These are phyloP conservation scores for Melanargia galathea DNA, from an alignment of 2,888 invertebrate genomes.

Conservation along the genomic window DNA sequence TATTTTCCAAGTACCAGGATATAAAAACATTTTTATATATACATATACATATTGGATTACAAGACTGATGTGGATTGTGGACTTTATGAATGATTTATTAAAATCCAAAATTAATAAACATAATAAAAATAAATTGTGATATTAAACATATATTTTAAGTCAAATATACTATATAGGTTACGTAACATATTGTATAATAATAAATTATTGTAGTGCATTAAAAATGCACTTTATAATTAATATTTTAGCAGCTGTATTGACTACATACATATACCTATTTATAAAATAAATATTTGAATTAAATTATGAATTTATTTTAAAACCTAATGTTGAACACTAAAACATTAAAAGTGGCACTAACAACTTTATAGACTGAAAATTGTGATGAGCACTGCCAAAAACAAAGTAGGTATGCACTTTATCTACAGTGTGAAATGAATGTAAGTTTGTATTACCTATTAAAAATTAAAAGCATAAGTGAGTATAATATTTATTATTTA, in stretches of 20 bases:
- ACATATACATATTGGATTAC: constrained; percentile 20
- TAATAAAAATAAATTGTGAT: constrained; percentile 49
- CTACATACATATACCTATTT: constrained; percentile 14
- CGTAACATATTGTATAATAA: constrained; percentile 33
- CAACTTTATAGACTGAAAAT: too few species aligned
- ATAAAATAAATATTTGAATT: constrained; percentile 34
- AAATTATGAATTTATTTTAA: constrained; percentile 12
- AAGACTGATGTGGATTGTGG: constrained; percentile 36
- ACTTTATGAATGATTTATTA: constrained; percentile 35
- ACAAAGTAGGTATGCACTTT: background rate
- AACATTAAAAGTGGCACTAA: too few species aligned
- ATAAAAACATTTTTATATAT: constrained; percentile 25
- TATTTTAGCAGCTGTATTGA: constrained; percentile 34
- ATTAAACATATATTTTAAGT: constrained; percentile 30
- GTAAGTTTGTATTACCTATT: background rate
- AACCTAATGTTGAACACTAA: background rate
- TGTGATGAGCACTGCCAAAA: background rate
- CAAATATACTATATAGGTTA: constrained; percentile 27
- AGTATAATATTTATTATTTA: constrained; percentile 42
- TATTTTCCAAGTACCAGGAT: background rate
- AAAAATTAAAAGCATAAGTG: background rate
- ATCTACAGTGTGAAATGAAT: background rate
- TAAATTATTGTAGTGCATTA: constrained; percentile 50
- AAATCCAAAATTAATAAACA: constrained; percentile 44
- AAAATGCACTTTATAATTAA: constrained; percentile 50